phyloP scores from a whole-genome alignment of 1,140 invertebrate species.

The Procambarus clarkii region DNA sequence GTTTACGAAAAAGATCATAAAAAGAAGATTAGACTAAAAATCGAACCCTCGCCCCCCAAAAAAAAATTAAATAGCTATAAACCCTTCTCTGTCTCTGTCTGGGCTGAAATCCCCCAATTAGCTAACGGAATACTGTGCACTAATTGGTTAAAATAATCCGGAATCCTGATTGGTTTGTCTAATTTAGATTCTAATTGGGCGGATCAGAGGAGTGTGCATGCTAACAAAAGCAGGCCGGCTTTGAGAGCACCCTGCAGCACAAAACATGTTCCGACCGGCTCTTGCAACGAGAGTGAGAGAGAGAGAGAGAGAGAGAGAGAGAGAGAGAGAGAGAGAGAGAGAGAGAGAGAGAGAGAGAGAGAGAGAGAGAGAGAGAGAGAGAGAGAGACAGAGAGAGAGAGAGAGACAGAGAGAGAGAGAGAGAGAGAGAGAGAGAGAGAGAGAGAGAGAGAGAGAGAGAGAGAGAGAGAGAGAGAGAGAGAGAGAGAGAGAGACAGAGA shows the following conservation, averaged over 20 bases:
- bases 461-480: background rate
- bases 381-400: too few relatives aligned
- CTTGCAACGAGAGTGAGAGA: too few relatives aligned
- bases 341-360: too few relatives aligned
- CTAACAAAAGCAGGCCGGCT: background rate
- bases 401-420: too few relatives aligned
- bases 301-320: too few relatives aligned
- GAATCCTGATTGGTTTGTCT: background rate
- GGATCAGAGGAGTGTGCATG: background rate
- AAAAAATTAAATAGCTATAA: too few relatives aligned
- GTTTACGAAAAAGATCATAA: too few relatives aligned
- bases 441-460: constrained; percentile 13
- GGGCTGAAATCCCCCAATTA: background rate
- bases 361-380: too few relatives aligned
- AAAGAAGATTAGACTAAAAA: too few relatives aligned
- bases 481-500: background rate
- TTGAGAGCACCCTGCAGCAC: background rate
- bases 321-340: too few relatives aligned
- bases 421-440: constrained; percentile 7
- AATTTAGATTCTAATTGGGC: background rate
- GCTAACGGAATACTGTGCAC: background rate
- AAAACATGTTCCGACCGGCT: background rate
- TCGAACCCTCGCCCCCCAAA: too few relatives aligned
- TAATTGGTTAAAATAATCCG: constrained; percentile 4
- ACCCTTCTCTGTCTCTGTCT: background rate